Evolutionary conservation across 1,140 invertebrate genomes (phyloP).

Genomic region (Helicorthomorpha holstii): DNA sequence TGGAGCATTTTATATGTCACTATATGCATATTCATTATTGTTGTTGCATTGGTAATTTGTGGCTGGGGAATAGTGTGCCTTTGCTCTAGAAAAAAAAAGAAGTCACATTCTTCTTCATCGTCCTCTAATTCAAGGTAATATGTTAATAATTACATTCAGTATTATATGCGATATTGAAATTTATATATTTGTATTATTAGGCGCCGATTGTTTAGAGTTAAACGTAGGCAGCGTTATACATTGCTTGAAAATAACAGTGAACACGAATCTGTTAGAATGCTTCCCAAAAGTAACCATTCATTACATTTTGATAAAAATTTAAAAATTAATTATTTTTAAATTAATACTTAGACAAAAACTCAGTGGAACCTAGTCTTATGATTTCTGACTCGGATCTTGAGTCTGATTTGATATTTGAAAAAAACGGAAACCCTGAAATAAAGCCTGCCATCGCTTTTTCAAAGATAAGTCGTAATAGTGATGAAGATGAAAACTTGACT

Average conservation of each 20-base stretch:
- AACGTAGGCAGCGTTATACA: conserved; percentile 35
- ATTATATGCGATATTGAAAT: too few species aligned
- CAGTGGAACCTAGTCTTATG: conserved; percentile 34
- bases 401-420: conserved; percentile 49
- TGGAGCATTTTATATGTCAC: conserved; percentile 79
- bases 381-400: conserved; percentile 55
- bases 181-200: neutral
- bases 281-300: conserved; percentile 17
- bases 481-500: too few species aligned
- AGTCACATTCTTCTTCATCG: too few species aligned
- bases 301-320: neutral
- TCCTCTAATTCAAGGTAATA: too few species aligned
- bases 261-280: conserved; percentile 21
- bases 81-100: too few species aligned
- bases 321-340: neutral
- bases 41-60: conserved; percentile 41
- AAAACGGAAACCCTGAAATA: conserved; percentile 2
- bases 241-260: conserved; percentile 38
- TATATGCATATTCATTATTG: conserved; percentile 44
- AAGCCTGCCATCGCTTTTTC: neutral
- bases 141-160: too few species aligned
- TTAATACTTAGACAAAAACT: conserved; percentile 21
- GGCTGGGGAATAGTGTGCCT: conserved; percentile 49
- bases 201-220: conserved; percentile 2
- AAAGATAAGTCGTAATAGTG: too few species aligned